phyloP scores from a whole-genome alignment of 2,113 vertebrate species.

The Hypanus sabinus region DNA sequence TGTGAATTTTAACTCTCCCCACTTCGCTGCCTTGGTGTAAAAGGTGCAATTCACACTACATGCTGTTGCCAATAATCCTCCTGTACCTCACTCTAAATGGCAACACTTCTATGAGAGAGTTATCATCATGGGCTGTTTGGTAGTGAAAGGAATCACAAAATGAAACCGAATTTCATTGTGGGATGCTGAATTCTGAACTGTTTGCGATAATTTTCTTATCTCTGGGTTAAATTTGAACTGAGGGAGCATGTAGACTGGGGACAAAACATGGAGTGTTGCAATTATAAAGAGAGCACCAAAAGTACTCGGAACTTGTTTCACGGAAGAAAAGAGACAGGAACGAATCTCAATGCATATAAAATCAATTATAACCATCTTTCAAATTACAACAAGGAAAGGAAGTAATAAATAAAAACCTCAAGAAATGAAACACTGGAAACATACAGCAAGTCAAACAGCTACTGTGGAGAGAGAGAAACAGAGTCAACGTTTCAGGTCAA shows the following conservation, averaged over 20 bases:
- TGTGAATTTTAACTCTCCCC: no score
- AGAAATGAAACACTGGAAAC: no score
- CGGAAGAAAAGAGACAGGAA: neutral
- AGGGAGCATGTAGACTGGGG: no score
- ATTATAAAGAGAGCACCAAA: neutral
- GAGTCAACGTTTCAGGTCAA: no score
- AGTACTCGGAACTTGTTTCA: neutral
- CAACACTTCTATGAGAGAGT: neutral
- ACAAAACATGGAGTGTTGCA: no score
- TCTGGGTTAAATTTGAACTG: neutral
- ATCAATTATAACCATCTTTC: neutral
- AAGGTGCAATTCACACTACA: neutral
- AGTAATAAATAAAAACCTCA: neutral
- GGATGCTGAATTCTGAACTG: neutral
- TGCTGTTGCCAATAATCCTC: neutral
- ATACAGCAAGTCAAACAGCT: no score
- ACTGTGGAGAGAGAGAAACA: no score
- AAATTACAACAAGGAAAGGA: neutral
- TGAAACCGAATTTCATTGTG: neutral
- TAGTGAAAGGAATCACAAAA: neutral
- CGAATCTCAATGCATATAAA: neutral
- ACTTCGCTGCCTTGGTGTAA: no score
- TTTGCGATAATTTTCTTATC: neutral
- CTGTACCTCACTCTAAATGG: neutral
- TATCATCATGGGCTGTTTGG: neutral